These are phyloP conservation scores for Stenodera caucasica DNA, from an alignment of 2,888 invertebrate species.

Conservation along the genomic window DNA sequence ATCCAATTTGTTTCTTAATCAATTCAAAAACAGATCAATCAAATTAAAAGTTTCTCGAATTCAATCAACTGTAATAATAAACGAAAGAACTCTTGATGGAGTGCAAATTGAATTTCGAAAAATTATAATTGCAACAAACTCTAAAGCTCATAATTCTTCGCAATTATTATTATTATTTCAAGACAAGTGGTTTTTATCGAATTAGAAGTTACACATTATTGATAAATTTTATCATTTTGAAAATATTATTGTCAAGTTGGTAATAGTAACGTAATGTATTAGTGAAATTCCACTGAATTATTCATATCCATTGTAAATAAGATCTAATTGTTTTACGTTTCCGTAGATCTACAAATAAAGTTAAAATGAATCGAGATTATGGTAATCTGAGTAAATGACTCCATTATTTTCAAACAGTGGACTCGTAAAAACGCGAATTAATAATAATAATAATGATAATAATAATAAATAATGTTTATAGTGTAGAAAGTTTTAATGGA, in stretches of 20 bases:
- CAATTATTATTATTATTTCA: too few relatives aligned
- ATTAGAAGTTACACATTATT: not conserved
- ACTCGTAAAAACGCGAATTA: not conserved
- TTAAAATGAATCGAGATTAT: conserved; percentile 27
- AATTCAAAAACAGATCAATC: conserved; percentile 25
- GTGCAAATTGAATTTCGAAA: conserved; percentile 12
- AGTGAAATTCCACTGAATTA: conserved; percentile 26
- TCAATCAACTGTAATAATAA: conserved; percentile 12
- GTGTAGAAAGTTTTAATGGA: too few relatives aligned
- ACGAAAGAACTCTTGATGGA: conserved; percentile 17
- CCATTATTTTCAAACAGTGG: conserved; percentile 14
- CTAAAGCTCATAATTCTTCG: too few relatives aligned
- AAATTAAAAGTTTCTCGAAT: conserved; percentile 16
- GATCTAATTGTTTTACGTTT: conserved; percentile 28
- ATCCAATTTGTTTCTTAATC: conserved; percentile 23
- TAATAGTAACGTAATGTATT: not conserved
- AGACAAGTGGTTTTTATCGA: too few relatives aligned
- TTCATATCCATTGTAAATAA: conserved; percentile 16
- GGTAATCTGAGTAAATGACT: conserved; percentile 25
- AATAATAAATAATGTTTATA: too few relatives aligned
- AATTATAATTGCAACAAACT: too few relatives aligned
- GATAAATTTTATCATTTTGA: too few relatives aligned
- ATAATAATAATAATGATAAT: not conserved
- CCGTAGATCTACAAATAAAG: conserved; percentile 22
- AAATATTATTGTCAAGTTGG: too few relatives aligned